phyloP scores from a whole-genome alignment of 2,113 vertebrate genomes.

The Paradoxurus hermaphroditus region DNA sequence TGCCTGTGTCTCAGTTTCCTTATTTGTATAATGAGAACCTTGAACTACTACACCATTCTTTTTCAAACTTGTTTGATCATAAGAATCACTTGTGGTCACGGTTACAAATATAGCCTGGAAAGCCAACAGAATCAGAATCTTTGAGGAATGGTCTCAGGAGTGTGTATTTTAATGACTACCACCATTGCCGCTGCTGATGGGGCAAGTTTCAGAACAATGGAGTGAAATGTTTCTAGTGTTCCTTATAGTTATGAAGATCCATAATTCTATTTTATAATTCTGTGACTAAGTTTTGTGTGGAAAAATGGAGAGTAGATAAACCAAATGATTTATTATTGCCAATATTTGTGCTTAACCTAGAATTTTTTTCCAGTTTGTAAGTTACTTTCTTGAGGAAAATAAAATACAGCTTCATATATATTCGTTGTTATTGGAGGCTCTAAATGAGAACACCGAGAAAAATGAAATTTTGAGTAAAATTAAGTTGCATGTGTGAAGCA shows the following conservation, averaged over 20 bases:
- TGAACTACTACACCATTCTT: background rate
- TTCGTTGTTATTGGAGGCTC: background rate
- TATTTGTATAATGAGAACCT: background rate
- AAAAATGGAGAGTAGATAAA: background rate
- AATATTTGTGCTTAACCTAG: constrained; percentile 4
- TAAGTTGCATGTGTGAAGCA: background rate
- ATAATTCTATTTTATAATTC: background rate
- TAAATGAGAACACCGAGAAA: background rate
- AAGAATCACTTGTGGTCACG: background rate
- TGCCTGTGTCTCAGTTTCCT: background rate
- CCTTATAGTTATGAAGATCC: background rate
- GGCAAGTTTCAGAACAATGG: background rate
- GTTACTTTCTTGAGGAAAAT: constrained; percentile 14
- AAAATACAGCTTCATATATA: background rate
- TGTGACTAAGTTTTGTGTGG: background rate
- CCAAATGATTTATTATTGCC: background rate
- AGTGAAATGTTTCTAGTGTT: background rate
- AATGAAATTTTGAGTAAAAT: background rate
- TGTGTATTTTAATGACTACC: background rate
- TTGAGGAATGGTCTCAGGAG: background rate
- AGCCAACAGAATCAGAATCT: background rate
- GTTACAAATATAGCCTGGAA: background rate
- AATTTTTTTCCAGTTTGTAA: background rate
- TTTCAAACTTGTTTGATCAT: background rate
- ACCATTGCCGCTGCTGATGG: background rate